phyloP scores from a whole-genome alignment of 1,140 invertebrate species.

The Vanessa tameamea region DNA sequence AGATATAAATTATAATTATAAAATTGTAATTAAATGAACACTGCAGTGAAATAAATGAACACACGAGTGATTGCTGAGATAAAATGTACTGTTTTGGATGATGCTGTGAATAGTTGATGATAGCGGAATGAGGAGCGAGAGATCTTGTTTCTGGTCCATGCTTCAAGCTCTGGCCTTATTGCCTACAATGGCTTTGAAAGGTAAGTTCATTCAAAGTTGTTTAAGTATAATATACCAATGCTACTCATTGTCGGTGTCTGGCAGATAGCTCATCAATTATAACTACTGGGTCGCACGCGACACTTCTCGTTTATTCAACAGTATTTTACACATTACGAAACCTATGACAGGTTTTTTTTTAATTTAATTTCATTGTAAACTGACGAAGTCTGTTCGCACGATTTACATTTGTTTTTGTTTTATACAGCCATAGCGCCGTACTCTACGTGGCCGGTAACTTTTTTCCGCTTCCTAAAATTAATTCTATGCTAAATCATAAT shows the following conservation, averaged over 20 bases:
- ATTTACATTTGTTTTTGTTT: too few relatives aligned
- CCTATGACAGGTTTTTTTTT: too few relatives aligned
- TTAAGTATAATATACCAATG: background rate
- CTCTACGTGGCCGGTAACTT: too few relatives aligned
- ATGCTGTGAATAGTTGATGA: constrained; percentile 56
- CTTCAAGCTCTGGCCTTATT: constrained; percentile 70
- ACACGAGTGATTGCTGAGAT: constrained; percentile 40
- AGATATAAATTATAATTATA: background rate
- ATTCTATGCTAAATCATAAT: too few relatives aligned
- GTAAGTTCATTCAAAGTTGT: constrained; percentile 41
- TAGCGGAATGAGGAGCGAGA: constrained; percentile 68
- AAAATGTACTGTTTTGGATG: constrained; percentile 67
- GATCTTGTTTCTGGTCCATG: constrained; percentile 70
- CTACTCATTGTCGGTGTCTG: background rate
- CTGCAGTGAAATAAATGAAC: constrained; percentile 48
- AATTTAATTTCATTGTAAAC: too few relatives aligned
- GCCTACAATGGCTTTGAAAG: constrained; percentile 73
- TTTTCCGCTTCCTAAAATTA: too few relatives aligned
- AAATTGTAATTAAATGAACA: constrained; percentile 31
- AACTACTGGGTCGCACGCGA: too few relatives aligned
- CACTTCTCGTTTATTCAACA: too few relatives aligned
- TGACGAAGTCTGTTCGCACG: too few relatives aligned
- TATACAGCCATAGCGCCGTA: too few relatives aligned
- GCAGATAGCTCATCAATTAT: too few relatives aligned
- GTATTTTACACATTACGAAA: too few relatives aligned